Base-by-base conservation (phyloP, 2,113 vertebrate genomes). In the Butorides virescens region DNA sequence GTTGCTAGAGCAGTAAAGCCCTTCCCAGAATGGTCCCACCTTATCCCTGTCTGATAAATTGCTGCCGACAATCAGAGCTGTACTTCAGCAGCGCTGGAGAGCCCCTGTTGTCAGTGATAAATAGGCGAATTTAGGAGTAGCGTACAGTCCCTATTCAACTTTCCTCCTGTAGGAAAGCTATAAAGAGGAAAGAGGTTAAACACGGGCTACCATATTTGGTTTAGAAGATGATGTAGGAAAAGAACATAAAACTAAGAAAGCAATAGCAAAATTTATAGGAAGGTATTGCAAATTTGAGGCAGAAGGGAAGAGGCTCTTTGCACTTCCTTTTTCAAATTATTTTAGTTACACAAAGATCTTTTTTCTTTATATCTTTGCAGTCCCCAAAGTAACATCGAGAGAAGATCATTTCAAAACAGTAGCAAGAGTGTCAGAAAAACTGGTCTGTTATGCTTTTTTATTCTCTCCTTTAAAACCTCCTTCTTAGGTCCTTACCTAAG, bases 11-110 rank as follows among this genome's bases (percentile, higher is more conserved):
- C 73, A 85, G 66, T 78, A 95, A 75, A 94, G 81, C 42, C 62
- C 71, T 95, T 92, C 67, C 58, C 73, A 82, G 74, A 73, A 76
- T 26, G 58, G 84, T 79, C 42, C 80, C 86, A 73, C 47, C 49
- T 94, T 82, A 78, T 62, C 42, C 46, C 73, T 85, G 29, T 8
- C 92, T 88, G 92, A 93, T 44, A 77, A 91, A 95, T 79, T 87
- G 77, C 75, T 90, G 73, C 19, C 10, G 0, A 79, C 74, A 91
- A 71, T 65, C 80, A 79, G 39, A 76, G 86, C 44, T 76, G 86
- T 91, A 37, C 58, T 81, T 95, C 71, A 85, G 44, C 77, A 89
- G 58, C 66, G 66, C 26, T 32, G 58, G 65, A 50, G 49, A 85
- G 55, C 29, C 62, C 49, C 66, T 86, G 46, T 39, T 91, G 83